Evolutionary conservation across 2,888 invertebrate species (phyloP), one percentile per base, ranked within the genome.

Genomic region (Taphrorychus bicolor): DNA sequence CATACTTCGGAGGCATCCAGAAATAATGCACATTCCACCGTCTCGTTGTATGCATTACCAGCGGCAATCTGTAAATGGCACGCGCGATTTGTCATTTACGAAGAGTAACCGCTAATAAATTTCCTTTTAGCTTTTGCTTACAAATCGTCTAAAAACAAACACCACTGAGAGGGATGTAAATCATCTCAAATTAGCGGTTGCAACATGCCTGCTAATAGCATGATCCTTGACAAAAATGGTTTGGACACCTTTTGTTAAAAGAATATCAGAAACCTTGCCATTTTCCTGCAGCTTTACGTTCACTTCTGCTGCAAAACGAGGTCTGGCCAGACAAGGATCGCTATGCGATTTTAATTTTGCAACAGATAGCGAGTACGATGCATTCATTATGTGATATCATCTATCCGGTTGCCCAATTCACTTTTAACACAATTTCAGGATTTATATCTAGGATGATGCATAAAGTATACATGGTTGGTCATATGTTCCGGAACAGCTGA

Each of bases 381-480:
- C 57, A 42, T 42, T 14, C 19, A 9, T 19, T n/a, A 4, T n/a
- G 19, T 14, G 64, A 64, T 64, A 64, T 58, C 18, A 64, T 64
- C 64, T 52, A 17, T 56, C 21, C 42, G 58, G 19, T 64, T 64
- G 51, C 64, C 21, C 41, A 64, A 64, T 59, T 45, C 23, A 16
- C 16, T 48, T 5, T 48, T 48, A 48, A 48, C 48, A 48, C 45
- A 48, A 9, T 17, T 48, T 45, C 7, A n/a, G 9, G 40, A 40
- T n/a, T n/a, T 40, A 40, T 2, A 40, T 1, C 1, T n/a, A 40
- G 40, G 40, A n/a, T 40, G 75, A 79, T 77, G 78, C 77, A 77
- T 77, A 78, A 77, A 75, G 75, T 70, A 1, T 69, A 59, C 63
- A n/a, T n/a, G n/a, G n/a, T n/a, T n/a, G n/a, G n/a, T n/a, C n/a